phyloP scores from a whole-genome alignment of 2,113 vertebrate genomes.

The Bubo scandiacus region DNA sequence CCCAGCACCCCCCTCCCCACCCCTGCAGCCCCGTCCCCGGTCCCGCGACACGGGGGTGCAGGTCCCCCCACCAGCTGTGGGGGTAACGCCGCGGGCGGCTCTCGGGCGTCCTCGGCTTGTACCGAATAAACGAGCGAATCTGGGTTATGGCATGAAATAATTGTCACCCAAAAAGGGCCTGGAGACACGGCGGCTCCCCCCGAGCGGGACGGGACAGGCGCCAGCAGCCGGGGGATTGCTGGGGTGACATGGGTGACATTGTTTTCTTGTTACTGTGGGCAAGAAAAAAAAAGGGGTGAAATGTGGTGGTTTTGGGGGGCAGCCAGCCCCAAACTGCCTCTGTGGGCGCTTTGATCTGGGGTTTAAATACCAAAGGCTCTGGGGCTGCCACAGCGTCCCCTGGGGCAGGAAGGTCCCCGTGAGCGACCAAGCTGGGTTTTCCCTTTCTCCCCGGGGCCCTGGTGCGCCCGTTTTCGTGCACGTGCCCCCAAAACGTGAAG shows the following conservation, averaged over 20 bases:
- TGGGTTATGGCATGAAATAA: not conserved
- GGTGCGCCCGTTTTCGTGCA: accelerated
- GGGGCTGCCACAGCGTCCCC: accelerated
- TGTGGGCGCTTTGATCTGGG: not conserved
- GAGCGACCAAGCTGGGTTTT: not conserved
- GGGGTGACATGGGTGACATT: accelerated
- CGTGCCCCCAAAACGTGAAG: not conserved
- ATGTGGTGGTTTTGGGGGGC: accelerated
- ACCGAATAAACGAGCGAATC: not conserved
- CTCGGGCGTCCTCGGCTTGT: accelerated
- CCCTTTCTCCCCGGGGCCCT: not conserved
- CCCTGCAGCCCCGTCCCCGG: not conserved
- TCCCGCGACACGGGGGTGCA: accelerated
- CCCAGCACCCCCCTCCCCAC: not conserved
- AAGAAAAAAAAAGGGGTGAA: not conserved
- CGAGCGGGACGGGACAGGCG: accelerated
- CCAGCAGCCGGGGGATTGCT: accelerated
- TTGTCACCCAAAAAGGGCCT: not conserved
- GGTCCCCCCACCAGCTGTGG: not conserved
- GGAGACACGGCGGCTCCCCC: not conserved
- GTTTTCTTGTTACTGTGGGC: not conserved
- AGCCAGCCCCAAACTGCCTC: not conserved
- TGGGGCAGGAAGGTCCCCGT: accelerated
- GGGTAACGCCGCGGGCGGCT: not conserved
- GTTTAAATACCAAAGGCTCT: not conserved